Evolutionary conservation across 2,888 invertebrate genomes (phyloP).

Genomic region (Cordylochernes scorpioides): DNA sequence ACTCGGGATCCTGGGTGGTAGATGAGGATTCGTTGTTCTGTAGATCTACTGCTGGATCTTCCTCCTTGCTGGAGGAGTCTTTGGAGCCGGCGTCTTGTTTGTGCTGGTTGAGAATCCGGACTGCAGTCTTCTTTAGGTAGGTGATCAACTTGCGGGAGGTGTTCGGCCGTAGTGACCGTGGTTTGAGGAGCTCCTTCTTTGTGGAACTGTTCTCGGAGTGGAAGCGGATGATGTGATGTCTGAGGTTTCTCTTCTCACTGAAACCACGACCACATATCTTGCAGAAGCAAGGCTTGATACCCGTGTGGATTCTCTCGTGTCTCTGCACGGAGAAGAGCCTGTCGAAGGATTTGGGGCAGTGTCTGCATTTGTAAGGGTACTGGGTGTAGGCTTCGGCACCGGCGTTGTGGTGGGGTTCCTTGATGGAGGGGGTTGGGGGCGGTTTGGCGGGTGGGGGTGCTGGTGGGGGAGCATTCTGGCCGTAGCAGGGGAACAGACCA

Average conservation of each 20-base stretch:
- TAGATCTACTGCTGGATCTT: constrained; percentile 1
- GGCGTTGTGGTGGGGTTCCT: constrained; percentile 6
- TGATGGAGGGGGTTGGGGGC: constrained; percentile 1
- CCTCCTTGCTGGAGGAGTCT: not conserved
- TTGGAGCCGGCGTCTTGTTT: too few species aligned
- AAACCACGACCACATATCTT: constrained; percentile 22
- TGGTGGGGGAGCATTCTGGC: too few species aligned
- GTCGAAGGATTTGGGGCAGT: constrained; percentile 21
- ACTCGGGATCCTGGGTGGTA: constrained; percentile 7
- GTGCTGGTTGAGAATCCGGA: constrained; percentile 10
- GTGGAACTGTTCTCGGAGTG: constrained; percentile 18
- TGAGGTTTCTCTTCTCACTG: constrained; percentile 20
- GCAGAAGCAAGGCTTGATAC: constrained; percentile 21
- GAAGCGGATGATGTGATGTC: constrained; percentile 21
- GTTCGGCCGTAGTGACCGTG: too few species aligned
- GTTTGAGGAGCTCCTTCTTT: constrained; percentile 13
- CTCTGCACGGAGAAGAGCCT: constrained; percentile 20
- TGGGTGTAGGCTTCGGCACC: constrained; percentile 5
- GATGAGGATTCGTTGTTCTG: constrained; percentile 7
- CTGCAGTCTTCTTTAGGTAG: constrained; percentile 12
- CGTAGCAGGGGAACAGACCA: constrained; percentile 10
- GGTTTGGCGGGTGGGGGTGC: constrained; percentile 4
- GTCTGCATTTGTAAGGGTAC: constrained; percentile 16
- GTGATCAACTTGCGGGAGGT: constrained; percentile 11
- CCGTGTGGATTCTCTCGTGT: constrained; percentile 22